Base-by-base conservation (phyloP, 1,140 invertebrate genomes). In the Eufriesea mexicana region DNA sequence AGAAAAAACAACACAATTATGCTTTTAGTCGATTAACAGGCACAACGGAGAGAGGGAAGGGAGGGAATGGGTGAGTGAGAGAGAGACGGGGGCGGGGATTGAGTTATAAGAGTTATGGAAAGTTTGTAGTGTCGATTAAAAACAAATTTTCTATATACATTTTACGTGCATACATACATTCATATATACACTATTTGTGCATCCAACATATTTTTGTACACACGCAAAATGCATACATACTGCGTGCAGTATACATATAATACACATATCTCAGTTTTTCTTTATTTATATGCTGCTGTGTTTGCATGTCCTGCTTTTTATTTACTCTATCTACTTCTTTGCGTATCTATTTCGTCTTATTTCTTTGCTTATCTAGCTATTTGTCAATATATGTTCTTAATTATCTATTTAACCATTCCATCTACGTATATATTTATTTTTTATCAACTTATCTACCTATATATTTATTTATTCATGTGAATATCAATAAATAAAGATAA, bases 401-500 rank as follows among this genome's bases (percentile, higher is more conserved):
- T 64, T 16, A 49, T 62, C 23, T 75, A 20, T n/a, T 10, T 35
- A 57, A n/a, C 12, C 23, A 6, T 23, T 9, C n/a, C n/a, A n/a
- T 42, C 8, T 72, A 62, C 5, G 6, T 67, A 75, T 18, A 12
- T 57, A 64, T 54, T 2, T 62, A 70, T 54, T 20, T 42, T 49
- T 20, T 49, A 68, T 16, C n/a, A 66, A 70, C 16, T 28, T 54
- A 72, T 35, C 8, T 47, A 42, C 51, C 23, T 49, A 82, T 16
- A 73, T 73, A 66, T 85, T 23, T 59, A 54, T 28, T 12, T 55
- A 80, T 59, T n/a, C 51, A 42, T 28, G 42, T 80, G 51, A 57
- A 84, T 42, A 42, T 85, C 57, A 86, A 89, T 90, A 90, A 90
- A 90, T 90, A 89, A 86, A 78, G 54, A 80, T 45, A 89, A 76